Evolutionary conservation across 2,888 invertebrate species (phyloP).

Genomic region (Folsomia manolachei): DNA sequence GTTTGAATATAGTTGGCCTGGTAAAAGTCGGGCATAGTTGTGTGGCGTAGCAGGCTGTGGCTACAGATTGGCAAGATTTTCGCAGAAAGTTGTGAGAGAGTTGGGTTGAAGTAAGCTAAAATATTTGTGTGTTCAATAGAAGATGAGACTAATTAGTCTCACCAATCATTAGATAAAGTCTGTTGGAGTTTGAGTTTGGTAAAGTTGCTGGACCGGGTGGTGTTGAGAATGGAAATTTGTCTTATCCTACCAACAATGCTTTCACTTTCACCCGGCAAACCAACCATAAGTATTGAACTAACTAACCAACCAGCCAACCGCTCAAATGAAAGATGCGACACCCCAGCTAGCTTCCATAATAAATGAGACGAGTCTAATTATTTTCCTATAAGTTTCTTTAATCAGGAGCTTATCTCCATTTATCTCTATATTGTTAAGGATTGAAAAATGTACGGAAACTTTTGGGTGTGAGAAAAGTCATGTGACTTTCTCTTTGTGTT

Average conservation of each 20-base stretch:
- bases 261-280: too few relatives aligned
- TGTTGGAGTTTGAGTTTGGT: neutral
- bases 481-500: too few relatives aligned
- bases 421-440: too few relatives aligned
- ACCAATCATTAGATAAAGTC: constrained; percentile 22
- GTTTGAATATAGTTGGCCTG: neutral
- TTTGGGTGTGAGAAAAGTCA: too few relatives aligned
- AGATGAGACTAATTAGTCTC: constrained; percentile 40
- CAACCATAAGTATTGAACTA: too few relatives aligned
- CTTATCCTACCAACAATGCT: neutral
- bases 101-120: too few relatives aligned
- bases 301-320: neutral
- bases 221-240: neutral
- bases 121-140: constrained; percentile 20
- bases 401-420: too few relatives aligned
- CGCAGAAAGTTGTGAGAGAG: constrained; percentile 14
- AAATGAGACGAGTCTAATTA: constrained; percentile 22
- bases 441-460: too few relatives aligned
- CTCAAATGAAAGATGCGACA: neutral
- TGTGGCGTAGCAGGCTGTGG: neutral
- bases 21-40: neutral
- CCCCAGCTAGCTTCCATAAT: neutral
- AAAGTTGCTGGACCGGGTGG: neutral
- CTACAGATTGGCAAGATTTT: neutral
- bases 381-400: constrained; percentile 19